Base-by-base conservation (phyloP, 2,797 vertebrate species). In the Emys orbicularis region DNA sequence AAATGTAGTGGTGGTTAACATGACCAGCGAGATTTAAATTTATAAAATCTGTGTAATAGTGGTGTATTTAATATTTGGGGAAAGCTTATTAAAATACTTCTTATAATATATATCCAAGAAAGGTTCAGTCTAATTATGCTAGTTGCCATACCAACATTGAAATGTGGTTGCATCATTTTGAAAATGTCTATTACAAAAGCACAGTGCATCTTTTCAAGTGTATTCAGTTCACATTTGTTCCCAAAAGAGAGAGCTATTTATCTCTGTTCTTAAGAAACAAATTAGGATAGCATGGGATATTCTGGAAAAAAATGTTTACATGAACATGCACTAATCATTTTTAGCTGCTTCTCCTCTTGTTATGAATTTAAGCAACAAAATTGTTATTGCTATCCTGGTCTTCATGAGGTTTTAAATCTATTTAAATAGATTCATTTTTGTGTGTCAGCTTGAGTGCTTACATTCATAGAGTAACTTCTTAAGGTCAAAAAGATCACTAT, bases 401-500 rank as follows among this genome's bases (percentile, higher is more conserved):
- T 86, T 86, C 0, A 2, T 29, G 54, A 79, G 53, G 59, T 83
- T 94, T 79, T 76, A 68, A 52, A 47, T 76, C n/a, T 93, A 6
- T 91, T 81, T 79, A 79, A 86, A 10, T 72, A 83, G 59, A 23
- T 81, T 3, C 1, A 5, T 54, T 84, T 95, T 91, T 89, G 34
- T 7, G 59, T 94, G 83, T 81, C 77, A 57, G 29, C 65, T 89
- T 93, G 34, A 54, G 61, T 47, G 47, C 59, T 79, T 84, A 11
- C 11, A 59, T 77, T 29, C 15, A 29, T 27, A 49, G 74, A 77
- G 13, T 77, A 5, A 80, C 47, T 94, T 93, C 54, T 80, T 49
- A 57, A 81, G 94, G 81, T 95, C 89, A 93, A 68, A 31, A 84
- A 88, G 92, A 93, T 94, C 88, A 50, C 92, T 81, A 86, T 72